phyloP scores from a whole-genome alignment of 2,888 invertebrate genomes.

The Nemotelus nigrinus region DNA sequence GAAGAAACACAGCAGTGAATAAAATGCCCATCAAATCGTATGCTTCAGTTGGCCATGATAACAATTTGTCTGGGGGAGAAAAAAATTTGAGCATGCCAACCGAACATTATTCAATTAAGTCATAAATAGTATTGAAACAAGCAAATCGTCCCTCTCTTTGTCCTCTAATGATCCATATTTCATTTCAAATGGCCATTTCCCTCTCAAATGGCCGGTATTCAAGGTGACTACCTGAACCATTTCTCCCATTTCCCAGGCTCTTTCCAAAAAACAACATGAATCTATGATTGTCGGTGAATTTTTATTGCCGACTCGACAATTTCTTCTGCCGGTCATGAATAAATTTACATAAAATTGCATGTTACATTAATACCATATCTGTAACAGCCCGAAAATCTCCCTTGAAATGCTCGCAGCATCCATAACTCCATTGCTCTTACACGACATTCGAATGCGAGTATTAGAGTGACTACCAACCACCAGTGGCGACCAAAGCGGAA shows the following conservation, averaged over 20 bases:
- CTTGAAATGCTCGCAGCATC: constrained; percentile 4
- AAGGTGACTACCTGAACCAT: constrained; percentile 2
- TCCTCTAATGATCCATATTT: too few species aligned
- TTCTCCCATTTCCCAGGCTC: background rate
- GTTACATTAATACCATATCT: constrained; percentile 18
- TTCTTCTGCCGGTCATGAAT: constrained; percentile 43
- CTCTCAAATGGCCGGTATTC: background rate
- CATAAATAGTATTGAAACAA: too few species aligned
- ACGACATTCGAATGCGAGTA: too few species aligned
- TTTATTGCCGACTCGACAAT: constrained; percentile 41
- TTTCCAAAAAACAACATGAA: background rate
- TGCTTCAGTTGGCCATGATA: too few species aligned
- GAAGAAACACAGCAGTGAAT: too few species aligned
- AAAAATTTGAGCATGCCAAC: too few species aligned
- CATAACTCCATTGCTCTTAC: too few species aligned
- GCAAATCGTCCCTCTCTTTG: too few species aligned
- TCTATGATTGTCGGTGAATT: constrained; percentile 21
- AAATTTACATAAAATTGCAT: constrained; percentile 43
- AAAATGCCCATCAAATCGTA: too few species aligned
- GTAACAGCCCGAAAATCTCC: constrained; percentile 27
- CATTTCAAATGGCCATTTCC: background rate
- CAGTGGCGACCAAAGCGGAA: background rate
- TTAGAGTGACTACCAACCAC: background rate
- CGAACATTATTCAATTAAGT: too few species aligned
- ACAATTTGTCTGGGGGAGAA: too few species aligned